Evolutionary conservation across 2,888 invertebrate genomes (phyloP), one percentile per base, ranked within the genome.

Genomic region (Caenorhabditis sp.): DNA sequence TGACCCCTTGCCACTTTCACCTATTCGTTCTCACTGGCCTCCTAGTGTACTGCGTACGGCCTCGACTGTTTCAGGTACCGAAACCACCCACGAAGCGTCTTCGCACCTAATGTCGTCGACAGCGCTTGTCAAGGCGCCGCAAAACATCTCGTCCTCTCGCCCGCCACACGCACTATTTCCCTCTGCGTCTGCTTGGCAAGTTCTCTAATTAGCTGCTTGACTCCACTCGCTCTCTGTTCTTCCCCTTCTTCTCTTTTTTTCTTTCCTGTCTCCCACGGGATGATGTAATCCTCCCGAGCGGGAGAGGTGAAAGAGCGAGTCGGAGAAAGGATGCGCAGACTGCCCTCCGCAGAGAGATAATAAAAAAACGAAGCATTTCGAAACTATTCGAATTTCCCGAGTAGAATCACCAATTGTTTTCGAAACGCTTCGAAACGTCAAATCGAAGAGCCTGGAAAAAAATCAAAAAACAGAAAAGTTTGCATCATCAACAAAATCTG

Each of bases 241-340:
- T 55, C 58, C 44, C 44, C n/a, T n/a, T n/a, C n/a, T n/a, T n/a
- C n/a, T n/a, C n/a, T n/a, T n/a, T n/a, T n/a, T 50, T 35, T 47
- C 32, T 50, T 58, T 56, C 60, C 32, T 37, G 37, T 76, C 76
- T 61, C 76, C 67, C 76, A 76, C 76, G 76, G 76, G 76, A 76
- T 76, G 76, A 76, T 76, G 76, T 76, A 67, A 76, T 76, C 67
- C 76, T 47, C 26, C 28, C 26, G 26, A 9, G 76, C 56, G 67
- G 44, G 55, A 67, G 67, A 61, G 76, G 67, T 76, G 76, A 76
- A 76, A 76, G 67, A 76, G 76, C 76, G 65, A 58, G 74, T 65
- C 58, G 61, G 67, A 26, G 61, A 40, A 37, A 53, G 47, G 76
- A 76, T 68, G 67, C 76, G 76, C 76, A 76, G 76, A 61, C 28